Evolutionary conservation across 2,888 invertebrate species (phyloP).

Genomic region (Pogonocherus hispidulus): DNA sequence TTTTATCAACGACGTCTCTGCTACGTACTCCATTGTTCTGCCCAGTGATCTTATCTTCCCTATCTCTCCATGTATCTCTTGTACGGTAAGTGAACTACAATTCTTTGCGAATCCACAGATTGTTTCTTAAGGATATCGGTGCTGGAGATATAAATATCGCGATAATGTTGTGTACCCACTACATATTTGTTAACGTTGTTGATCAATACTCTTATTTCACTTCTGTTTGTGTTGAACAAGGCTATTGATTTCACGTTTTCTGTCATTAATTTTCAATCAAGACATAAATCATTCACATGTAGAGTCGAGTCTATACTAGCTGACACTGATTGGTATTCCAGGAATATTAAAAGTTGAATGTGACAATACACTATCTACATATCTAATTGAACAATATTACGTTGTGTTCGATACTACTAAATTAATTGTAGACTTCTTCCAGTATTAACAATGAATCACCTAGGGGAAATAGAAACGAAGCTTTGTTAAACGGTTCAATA

Average conservation of each 20-base stretch:
- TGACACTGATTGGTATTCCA: constrained; percentile 34
- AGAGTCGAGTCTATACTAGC: constrained; percentile 20
- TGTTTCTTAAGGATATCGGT: constrained; percentile 45
- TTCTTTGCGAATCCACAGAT: constrained; percentile 44
- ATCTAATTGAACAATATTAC: not conserved
- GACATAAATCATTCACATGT: constrained; percentile 31
- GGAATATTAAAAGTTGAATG: constrained; percentile 24
- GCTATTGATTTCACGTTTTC: constrained; percentile 32
- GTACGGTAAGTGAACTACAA: constrained; percentile 53
- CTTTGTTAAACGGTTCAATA: no score
- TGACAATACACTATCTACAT: constrained; percentile 25
- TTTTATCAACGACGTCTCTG: constrained; percentile 36
- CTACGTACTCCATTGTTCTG: constrained; percentile 48
- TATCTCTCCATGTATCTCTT: constrained; percentile 55
- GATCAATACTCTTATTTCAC: constrained; percentile 23
- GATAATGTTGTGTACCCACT: not conserved
- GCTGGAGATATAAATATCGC: constrained; percentile 17
- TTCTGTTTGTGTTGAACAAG: constrained; percentile 32
- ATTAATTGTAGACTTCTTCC: no score
- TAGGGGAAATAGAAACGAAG: no score
- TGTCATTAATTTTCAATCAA: constrained; percentile 33
- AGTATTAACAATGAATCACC: no score
- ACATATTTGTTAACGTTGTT: constrained; percentile 17
- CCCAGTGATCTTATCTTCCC: constrained; percentile 50
- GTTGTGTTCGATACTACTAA: no score